These are phyloP conservation scores for Sebastes vulpes DNA, from an alignment of 2,797 vertebrate species.

Conservation along the genomic window DNA sequence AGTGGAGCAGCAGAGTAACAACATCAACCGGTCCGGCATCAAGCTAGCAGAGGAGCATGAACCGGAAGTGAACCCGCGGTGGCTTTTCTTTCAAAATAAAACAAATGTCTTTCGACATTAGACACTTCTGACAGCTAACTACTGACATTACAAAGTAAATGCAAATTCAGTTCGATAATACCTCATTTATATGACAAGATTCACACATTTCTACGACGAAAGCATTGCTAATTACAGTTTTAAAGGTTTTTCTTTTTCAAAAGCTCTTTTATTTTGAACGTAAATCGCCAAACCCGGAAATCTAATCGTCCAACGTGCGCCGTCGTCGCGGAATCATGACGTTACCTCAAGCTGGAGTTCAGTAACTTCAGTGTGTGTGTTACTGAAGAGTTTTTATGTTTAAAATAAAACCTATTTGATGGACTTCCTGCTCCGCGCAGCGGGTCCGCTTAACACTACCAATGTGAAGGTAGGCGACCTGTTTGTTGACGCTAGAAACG, in stretches of 20 bases:
- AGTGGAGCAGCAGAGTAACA: background rate
- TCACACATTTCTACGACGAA: background rate
- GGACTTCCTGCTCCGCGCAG: too few species aligned
- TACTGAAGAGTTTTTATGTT: background rate
- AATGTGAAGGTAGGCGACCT: constrained; percentile 39
- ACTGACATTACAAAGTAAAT: background rate
- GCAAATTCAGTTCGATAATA: fast-evolving
- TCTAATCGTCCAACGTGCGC: constrained; percentile 5
- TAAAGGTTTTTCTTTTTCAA: background rate
- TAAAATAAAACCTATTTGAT: background rate
- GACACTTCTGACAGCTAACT: background rate
- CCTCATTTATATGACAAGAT: background rate
- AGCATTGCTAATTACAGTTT: background rate
- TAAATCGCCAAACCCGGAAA: background rate
- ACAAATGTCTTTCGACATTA: background rate
- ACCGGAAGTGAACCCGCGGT: background rate
- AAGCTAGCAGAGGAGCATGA: background rate
- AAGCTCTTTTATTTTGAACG: constrained; percentile 35
- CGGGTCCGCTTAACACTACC: background rate
- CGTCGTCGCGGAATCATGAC: constrained; percentile 42
- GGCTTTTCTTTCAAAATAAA: constrained; percentile 56
- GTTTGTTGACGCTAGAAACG: background rate
- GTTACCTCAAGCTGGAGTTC: fast-evolving
- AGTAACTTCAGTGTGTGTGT: background rate
- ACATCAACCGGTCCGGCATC: background rate